Base-by-base conservation (phyloP, 2,797 vertebrate genomes). In the Cossypha heuglini region DNA sequence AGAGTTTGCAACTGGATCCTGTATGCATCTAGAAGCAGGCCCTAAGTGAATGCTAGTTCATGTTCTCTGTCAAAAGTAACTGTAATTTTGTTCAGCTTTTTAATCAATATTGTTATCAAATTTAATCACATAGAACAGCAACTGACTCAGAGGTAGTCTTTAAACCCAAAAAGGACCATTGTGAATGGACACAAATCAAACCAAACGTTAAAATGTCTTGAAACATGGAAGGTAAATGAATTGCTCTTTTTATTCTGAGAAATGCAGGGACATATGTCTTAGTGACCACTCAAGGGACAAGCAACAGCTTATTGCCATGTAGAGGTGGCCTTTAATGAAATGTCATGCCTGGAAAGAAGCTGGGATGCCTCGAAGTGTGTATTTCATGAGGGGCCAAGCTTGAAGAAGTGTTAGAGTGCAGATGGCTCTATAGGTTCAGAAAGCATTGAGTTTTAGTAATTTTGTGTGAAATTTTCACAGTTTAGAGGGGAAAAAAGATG, bases 241-340 rank as follows among this genome's bases (percentile, higher is more conserved):
- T 80, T 87, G 35, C 22, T 85, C 69, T 90, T 93, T 85, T 79
- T 81, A 75, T 85, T 93, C 66, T 58, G 88, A 94, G 73, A 95
- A 91, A 92, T 46, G 42, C 35, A 74, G 84, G 87, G 62, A 81
- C 11, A 40, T 49, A 42, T 74, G 49, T 74, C 88, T 93, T 83
- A 80, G 86, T 87, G 74, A 82, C 86, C 63, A 77, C 72, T 83
- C 81, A 87, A 58, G 57, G 68, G 86, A 93, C 42, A 82, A 71
- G 67, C 83, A 91, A 87, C 37, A 87, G 75, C 18, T 46, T 83
- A 37, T 18, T 85, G 72, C 45, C 81, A 91, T 66, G 75, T 15
- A 87, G 49, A 91, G 68, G 38, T 87, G 86, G 90, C 88, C 90
- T 96, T 96, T 93, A 93, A 93, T 92, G 71, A 94, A 96, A 96